These are phyloP conservation scores for Labrus mixtus DNA, from an alignment of 2,113 vertebrate genomes.

Conservation along the genomic window DNA sequence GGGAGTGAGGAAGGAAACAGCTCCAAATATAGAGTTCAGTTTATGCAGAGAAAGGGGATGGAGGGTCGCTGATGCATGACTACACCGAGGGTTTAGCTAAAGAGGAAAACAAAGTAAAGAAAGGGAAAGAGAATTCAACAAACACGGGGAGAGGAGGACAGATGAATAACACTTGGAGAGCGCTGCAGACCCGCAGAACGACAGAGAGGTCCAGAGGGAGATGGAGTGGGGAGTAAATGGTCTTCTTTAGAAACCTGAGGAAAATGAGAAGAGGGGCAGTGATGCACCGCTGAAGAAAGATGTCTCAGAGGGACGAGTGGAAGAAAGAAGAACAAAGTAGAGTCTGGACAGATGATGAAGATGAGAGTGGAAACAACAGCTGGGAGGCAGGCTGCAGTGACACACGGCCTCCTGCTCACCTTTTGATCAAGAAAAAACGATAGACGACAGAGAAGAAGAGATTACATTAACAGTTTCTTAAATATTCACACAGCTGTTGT, in stretches of 20 bases:
- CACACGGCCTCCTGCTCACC: constrained; percentile 20
- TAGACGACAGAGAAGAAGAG: background rate
- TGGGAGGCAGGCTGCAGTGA: constrained; percentile 19
- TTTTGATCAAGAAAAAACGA: constrained; percentile 18
- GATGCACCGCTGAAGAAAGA: background rate
- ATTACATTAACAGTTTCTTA: background rate
- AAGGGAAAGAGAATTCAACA: constrained; percentile 3
- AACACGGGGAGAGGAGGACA: constrained; percentile 7
- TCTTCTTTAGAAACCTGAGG: background rate
- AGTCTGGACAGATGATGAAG: constrained; percentile 22
- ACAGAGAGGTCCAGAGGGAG: background rate
- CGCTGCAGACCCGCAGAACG: background rate
- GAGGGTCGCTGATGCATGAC: constrained; percentile 41
- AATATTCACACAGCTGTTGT: background rate
- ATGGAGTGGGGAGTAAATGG: constrained; percentile 1
- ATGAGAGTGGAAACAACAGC: constrained; percentile 38
- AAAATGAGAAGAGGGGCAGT: background rate
- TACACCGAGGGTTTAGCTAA: constrained; percentile 19
- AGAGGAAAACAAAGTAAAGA: constrained; percentile 24
- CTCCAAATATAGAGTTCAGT: background rate
- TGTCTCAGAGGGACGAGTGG: constrained; percentile 25
- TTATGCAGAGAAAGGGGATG: background rate
- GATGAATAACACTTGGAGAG: constrained; percentile 12
- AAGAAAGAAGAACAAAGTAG: constrained; percentile 18
- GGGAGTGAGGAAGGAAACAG: background rate